Evolutionary conservation across 2,113 vertebrate genomes (phyloP).

Genomic region (Vicugna pacos): DNA sequence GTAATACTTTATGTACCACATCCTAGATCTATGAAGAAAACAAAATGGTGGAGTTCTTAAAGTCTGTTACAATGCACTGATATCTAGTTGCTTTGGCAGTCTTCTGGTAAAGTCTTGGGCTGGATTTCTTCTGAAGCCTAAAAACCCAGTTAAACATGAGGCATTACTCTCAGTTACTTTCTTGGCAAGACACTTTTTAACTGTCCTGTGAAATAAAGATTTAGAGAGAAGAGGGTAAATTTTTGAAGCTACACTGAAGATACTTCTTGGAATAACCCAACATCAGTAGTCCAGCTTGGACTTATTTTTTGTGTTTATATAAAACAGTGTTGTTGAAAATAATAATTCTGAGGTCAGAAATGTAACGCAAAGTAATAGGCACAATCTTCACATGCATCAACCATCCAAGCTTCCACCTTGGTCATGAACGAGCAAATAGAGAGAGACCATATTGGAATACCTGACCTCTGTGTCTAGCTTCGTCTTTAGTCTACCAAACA

Average conservation of each 20-base stretch:
- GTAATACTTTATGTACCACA: background rate
- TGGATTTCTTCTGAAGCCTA: background rate
- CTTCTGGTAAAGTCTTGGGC: background rate
- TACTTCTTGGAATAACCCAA: background rate
- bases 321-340: background rate
- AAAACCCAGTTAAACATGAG: background rate
- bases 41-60: background rate
- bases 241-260: slow-evolving; percentile 37
- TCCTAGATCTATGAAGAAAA: background rate
- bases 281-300: background rate
- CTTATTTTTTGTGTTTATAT: slow-evolving; percentile 11
- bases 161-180: background rate
- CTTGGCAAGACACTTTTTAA: slow-evolving; percentile 30
- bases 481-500: slow-evolving; percentile 65
- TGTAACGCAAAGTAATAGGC: background rate
- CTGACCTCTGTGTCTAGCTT: slow-evolving; percentile 42
- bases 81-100: background rate
- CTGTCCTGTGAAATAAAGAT: slow-evolving; percentile 22
- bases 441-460: background rate
- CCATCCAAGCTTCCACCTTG: slow-evolving; percentile 56
- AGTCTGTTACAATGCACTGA: background rate
- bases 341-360: slow-evolving; percentile 15
- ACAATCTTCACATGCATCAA: background rate
- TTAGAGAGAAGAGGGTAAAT: background rate
- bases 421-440: slow-evolving; percentile 45